These are phyloP conservation scores for Cichlasoma orientale DNA, from an alignment of 2,797 vertebrate genomes.

Conservation along the genomic window DNA sequence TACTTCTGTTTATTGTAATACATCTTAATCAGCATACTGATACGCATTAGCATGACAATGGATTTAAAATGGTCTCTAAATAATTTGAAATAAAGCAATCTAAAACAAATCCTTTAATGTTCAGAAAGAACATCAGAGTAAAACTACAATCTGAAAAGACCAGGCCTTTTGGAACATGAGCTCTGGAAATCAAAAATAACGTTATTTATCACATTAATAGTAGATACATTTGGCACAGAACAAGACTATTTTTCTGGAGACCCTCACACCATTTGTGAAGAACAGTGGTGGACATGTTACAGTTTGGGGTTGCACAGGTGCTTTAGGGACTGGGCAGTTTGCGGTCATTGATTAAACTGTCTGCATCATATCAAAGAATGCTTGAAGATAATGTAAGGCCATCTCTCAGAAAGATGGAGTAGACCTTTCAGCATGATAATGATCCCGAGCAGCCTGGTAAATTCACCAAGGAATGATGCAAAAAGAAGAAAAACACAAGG, in stretches of 20 bases:
- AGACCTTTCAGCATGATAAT: neutral
- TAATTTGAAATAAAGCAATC: neutral
- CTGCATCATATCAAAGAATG: neutral
- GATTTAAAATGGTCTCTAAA: neutral
- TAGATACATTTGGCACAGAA: neutral
- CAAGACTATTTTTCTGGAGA: neutral
- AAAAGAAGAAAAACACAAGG: neutral
- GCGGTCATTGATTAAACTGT: neutral
- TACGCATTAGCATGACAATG: neutral
- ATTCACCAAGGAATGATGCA: neutral
- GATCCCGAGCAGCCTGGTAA: neutral
- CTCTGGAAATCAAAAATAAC: neutral
- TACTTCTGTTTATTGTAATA: neutral
- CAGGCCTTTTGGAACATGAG: neutral
- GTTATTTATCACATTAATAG: neutral
- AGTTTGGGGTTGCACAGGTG: neutral
- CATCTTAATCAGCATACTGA: neutral
- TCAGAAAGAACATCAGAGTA: neutral
- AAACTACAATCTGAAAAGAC: no score
- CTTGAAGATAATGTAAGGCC: slow-evolving; percentile 1
- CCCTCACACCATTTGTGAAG: neutral
- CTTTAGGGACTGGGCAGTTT: neutral
- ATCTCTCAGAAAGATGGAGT: neutral
- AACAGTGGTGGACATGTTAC: neutral
- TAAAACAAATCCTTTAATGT: neutral